Conservation (phyloP, 2,888 invertebrate genomes). For the Sturmia bella region DNA sequence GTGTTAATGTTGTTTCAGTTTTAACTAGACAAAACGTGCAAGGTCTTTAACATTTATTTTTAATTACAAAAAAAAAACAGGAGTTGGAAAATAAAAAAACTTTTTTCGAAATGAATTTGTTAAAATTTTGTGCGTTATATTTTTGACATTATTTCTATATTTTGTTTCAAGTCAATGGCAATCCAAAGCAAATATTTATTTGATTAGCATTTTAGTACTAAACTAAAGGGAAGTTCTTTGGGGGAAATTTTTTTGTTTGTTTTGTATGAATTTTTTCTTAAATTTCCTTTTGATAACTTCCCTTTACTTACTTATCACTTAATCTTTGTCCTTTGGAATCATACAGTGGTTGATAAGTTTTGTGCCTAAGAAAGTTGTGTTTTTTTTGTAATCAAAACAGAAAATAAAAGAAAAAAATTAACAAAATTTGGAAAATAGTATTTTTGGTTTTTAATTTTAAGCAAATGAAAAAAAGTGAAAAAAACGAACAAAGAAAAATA, state of each 20-base stretch:
- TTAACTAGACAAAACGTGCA: constrained; percentile 40
- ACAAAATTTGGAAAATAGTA: constrained; percentile 41
- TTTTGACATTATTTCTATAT: constrained; percentile 21
- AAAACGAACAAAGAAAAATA: constrained; percentile 21
- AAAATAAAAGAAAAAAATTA: constrained; percentile 67
- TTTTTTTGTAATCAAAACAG: constrained; percentile 22
- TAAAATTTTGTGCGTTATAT: constrained; percentile 68
- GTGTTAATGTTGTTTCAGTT: neutral
- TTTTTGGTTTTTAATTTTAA: constrained; percentile 26
- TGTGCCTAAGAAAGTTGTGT: constrained; percentile 76
- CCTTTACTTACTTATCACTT: constrained; percentile 80
- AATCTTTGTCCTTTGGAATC: constrained; percentile 82
- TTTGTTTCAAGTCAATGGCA: constrained; percentile 12
- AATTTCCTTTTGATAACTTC: constrained; percentile 50
- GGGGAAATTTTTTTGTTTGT: constrained; percentile 13
- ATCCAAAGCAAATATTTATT: constrained; percentile 57
- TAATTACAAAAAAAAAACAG: neutral
- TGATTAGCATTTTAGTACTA: constrained; percentile 59
- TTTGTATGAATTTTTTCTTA: constrained; percentile 20
- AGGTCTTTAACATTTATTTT: constrained; percentile 31
- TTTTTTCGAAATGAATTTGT: constrained; percentile 34
- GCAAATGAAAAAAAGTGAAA: constrained; percentile 59
- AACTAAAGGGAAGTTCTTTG: constrained; percentile 59
- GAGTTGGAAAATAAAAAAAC: neutral
- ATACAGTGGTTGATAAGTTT: constrained; percentile 81